These are phyloP conservation scores for Dasysyrphus albostriatus DNA, from an alignment of 2,888 invertebrate species.

Conservation along the genomic window DNA sequence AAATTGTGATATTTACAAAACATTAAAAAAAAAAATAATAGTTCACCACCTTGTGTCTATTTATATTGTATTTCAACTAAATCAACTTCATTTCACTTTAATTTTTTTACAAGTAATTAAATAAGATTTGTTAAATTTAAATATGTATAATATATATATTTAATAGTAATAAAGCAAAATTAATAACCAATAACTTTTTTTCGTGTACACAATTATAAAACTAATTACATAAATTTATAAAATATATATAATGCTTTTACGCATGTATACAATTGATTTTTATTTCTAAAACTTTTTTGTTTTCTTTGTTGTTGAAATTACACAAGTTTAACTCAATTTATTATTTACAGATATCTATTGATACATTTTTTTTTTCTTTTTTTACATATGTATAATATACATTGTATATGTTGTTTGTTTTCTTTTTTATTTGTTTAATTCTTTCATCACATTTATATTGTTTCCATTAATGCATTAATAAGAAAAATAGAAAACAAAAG, in stretches of 20 bases:
- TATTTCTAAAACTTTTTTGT: conserved; percentile 14
- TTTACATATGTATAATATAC: conserved; percentile 15
- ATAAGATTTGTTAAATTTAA: conserved; percentile 26
- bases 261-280: conserved; percentile 48
- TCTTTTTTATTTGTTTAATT: conserved; percentile 31
- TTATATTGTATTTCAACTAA: conserved; percentile 35
- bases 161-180: conserved; percentile 72
- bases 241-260: conserved; percentile 55
- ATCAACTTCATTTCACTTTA: conserved; percentile 17
- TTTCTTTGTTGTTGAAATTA: conserved; percentile 17
- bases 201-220: conserved; percentile 58
- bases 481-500: conserved; percentile 46
- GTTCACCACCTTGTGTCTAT: conserved; percentile 10
- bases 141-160: conserved; percentile 30
- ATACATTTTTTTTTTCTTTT: conserved; percentile 15
- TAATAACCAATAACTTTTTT: conserved; percentile 53
- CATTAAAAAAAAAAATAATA: conserved; percentile 32
- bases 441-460: conserved; percentile 68
- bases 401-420: conserved; percentile 26
- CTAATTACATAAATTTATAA: conserved; percentile 59
- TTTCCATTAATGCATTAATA: conserved; percentile 34
- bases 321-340: conserved; percentile 21
- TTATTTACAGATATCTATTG: conserved; percentile 60
- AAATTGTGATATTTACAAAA: conserved; percentile 64
- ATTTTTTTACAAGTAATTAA: conserved; percentile 30